phyloP scores from a whole-genome alignment of 2,888 invertebrate genomes.

The Aspidiotus rigidus region DNA sequence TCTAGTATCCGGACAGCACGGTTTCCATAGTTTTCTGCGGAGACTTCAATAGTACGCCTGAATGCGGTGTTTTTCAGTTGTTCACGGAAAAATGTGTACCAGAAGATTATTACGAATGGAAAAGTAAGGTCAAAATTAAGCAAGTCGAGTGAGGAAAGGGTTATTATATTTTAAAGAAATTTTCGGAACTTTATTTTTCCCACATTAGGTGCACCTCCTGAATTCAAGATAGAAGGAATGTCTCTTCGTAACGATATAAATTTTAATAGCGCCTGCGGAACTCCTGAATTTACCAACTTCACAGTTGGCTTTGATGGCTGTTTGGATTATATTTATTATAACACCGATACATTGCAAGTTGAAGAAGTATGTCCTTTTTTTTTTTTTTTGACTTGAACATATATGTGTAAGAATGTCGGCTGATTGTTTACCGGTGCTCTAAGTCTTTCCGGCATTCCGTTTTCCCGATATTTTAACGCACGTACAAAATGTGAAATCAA shows the following conservation, averaged over 20 bases:
- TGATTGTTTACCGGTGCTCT: too few species aligned
- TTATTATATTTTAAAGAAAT: not conserved
- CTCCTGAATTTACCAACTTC: conserved; percentile 74
- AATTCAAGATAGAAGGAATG: conserved; percentile 44
- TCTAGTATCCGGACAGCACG: conserved; percentile 44
- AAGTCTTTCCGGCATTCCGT: too few species aligned
- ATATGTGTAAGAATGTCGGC: too few species aligned
- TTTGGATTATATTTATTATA: conserved; percentile 85
- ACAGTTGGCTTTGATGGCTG: conserved; percentile 73
- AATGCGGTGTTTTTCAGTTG: conserved; percentile 68
- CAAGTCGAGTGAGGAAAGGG: too few species aligned
- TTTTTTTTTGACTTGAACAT: too few species aligned
- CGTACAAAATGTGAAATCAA: too few species aligned
- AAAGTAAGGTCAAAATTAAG: conserved; percentile 40
- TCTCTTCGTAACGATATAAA: conserved; percentile 55
- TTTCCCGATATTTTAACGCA: too few species aligned
- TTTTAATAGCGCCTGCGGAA: conserved; percentile 72
- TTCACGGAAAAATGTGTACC: conserved; percentile 61
- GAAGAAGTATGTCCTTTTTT: conserved; percentile 44
- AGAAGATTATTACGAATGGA: conserved; percentile 62
- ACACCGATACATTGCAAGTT: conserved; percentile 54
- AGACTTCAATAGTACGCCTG: conserved; percentile 84
- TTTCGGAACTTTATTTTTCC: not conserved
- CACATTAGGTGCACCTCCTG: too few species aligned
- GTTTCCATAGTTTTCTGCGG: conserved; percentile 73